Percentiles rank a stretch among this genome's conserved stretches.
These are phyloP conservation scores for Naso thynnoides DNA, from an alignment of 2,797 vertebrate species.

Conservation along the genomic window DNA sequence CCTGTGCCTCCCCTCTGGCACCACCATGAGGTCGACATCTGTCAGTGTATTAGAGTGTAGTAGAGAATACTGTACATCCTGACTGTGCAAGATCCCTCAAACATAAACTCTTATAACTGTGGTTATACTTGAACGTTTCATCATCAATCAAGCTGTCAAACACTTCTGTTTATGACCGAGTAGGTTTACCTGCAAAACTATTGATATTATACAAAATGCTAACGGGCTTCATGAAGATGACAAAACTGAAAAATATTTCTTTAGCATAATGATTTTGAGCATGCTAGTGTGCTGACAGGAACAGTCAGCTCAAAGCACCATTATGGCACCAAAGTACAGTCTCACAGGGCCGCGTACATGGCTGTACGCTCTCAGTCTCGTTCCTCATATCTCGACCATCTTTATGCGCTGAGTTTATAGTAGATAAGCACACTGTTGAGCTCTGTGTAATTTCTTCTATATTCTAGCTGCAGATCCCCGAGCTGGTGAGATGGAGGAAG, in stretches of 20 bases:
- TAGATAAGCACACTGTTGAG: background rate
- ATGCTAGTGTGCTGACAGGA: background rate
- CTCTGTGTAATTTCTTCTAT: background rate
- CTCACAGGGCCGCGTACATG: background rate
- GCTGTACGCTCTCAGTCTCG: background rate
- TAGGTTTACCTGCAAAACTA: background rate
- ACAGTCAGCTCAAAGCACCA: too few relatives aligned
- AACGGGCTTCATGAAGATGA: background rate
- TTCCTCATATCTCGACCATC: background rate
- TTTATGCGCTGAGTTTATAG: background rate
- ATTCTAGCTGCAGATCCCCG: constrained; percentile 26
- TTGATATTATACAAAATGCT: background rate
- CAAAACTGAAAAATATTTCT: background rate
- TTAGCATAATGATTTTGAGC: background rate
- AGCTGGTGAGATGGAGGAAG: constrained; percentile 83
- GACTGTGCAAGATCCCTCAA: background rate
- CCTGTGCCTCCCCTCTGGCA: background rate
- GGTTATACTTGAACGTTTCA: too few relatives aligned
- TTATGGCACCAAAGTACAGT: too few relatives aligned
- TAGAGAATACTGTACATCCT: background rate
- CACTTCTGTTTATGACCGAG: background rate
- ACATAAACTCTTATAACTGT: background rate
- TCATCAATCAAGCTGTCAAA: background rate
- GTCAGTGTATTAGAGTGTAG: background rate
- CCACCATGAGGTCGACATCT: background rate